A percentile compares a stretch with the other conserved stretches of the same genome.
phyloP scores from a whole-genome alignment of 1,140 invertebrate species.

The Rhizoglyphus robini region DNA sequence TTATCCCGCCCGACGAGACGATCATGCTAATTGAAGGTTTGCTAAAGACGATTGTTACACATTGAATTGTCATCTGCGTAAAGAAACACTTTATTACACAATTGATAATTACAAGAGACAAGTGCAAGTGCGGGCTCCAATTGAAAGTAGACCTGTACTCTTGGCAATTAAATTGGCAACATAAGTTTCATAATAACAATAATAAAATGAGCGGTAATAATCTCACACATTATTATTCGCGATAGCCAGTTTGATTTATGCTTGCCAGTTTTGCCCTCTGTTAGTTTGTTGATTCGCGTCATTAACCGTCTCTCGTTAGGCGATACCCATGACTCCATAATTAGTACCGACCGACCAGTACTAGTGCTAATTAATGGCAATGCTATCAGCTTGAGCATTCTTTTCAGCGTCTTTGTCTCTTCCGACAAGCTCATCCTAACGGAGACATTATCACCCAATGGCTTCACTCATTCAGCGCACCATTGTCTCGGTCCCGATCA shows the following conservation, averaged over 20 bases:
- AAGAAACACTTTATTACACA: neutral
- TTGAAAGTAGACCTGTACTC: neutral
- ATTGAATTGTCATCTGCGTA: neutral
- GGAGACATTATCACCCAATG: neutral
- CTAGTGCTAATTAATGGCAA: no score
- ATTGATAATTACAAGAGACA: neutral
- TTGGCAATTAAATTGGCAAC: slow-evolving; percentile 7
- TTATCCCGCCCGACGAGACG: no score
- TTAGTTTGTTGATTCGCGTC: no score
- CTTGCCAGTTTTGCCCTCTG: no score
- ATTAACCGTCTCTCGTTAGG: no score
- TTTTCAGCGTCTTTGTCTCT: neutral
- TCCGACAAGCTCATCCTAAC: neutral
- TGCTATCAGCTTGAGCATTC: neutral
- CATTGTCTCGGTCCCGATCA: neutral
- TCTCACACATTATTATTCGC: no score
- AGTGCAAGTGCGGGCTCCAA: neutral
- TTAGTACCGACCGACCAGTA: no score
- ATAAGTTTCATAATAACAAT: neutral
- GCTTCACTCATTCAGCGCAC: neutral
- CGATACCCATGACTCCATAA: no score
- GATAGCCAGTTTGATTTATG: no score
- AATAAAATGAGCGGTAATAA: neutral
- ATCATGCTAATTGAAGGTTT: no score
- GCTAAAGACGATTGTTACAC: neutral